phyloP scores from a whole-genome alignment of 2,113 vertebrate genomes.

The Meles meles region DNA sequence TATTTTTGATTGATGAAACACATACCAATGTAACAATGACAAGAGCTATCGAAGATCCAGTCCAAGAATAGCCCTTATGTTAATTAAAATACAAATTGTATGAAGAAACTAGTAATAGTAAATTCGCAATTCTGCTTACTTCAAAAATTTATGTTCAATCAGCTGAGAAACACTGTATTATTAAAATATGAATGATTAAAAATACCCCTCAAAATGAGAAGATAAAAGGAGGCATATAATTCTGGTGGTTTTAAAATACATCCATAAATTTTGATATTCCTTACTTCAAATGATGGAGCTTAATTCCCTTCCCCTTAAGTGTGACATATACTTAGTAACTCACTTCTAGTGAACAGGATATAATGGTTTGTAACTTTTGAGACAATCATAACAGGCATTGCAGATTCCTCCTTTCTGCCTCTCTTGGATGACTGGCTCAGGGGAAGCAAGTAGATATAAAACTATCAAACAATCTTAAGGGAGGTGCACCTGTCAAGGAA shows the following conservation, averaged over 20 bases:
- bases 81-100: conserved; percentile 23
- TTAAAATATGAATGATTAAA: not conserved
- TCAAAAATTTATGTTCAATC: not conserved
- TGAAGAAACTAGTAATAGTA: conserved; percentile 12
- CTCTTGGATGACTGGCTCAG: not conserved
- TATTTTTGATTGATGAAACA: conserved; percentile 25
- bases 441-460: not conserved
- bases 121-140: conserved; percentile 3
- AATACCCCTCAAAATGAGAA: not conserved
- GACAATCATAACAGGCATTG: not conserved
- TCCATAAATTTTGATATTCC: not conserved
- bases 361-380: not conserved
- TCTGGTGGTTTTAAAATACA: not conserved
- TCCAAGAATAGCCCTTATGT: not conserved
- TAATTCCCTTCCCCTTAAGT: not conserved
- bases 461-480: not conserved
- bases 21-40: not conserved
- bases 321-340: not conserved
- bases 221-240: not conserved
- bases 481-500: not conserved
- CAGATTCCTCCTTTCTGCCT: not conserved
- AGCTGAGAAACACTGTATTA: not conserved
- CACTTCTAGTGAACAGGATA: not conserved
- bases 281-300: not conserved
- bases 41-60: not conserved